phyloP scores from a whole-genome alignment of 1,140 invertebrate species.

The Steinernema khuongi region DNA sequence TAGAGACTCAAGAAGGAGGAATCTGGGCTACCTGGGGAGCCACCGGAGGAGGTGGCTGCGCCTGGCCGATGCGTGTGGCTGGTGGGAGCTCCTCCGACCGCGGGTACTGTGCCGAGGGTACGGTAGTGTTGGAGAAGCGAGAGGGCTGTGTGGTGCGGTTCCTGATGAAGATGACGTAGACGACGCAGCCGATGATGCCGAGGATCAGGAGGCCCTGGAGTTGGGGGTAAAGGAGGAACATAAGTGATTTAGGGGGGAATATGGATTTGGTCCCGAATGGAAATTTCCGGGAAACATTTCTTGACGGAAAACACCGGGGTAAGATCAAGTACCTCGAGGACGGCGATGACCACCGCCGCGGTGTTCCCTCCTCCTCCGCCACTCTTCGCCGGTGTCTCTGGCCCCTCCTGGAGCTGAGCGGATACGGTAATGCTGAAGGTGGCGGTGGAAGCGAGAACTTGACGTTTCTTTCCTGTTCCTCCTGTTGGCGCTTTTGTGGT shows the following conservation, averaged over 20 bases:
- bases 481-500: no score
- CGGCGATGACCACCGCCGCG: conserved; percentile 28
- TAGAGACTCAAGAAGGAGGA: no score
- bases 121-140: background rate
- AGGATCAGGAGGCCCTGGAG: conserved; percentile 26
- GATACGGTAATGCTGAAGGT: no score
- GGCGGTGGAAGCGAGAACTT: no score
- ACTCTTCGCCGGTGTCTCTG: background rate
- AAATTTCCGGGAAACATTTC: no score
- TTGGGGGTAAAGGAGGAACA: no score
- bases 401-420: background rate
- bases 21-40: background rate
- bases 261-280: no score
- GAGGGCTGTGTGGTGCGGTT: background rate
- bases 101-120: background rate
- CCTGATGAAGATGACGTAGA: conserved; percentile 20
- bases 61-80: background rate
- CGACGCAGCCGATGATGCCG: conserved; percentile 15
- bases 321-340: conserved; percentile 23
- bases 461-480: no score
- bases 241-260: no score
- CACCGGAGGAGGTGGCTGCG: conserved; percentile 1
- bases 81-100: background rate
- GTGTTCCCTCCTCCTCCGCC: conserved; percentile 15
- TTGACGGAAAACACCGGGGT: background rate